Evolutionary conservation across 2,113 vertebrate genomes (phyloP), one percentile per base, ranked within the genome.

Genomic region (Sylvicapra grimmia): DNA sequence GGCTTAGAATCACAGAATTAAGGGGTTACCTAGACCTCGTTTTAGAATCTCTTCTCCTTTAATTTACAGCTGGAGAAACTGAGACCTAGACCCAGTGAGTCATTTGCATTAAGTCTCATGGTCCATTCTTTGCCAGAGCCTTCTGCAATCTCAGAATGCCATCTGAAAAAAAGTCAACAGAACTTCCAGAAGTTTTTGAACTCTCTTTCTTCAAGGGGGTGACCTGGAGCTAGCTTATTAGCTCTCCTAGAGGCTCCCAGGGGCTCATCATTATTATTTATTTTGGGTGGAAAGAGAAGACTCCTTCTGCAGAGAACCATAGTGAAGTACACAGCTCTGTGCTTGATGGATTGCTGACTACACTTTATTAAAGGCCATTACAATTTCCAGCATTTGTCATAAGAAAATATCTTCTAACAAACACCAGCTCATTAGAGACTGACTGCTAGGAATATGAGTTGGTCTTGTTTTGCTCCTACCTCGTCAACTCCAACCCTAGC

Each of bases 371-470:
- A 92, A 96, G 92, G 47, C 94, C 58, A 93, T 98, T 98, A 95
- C 94, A 96, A 96, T 97, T 80, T 96, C 68, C 85, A 98, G 94
- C 96, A 97, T 98, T 97, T 97, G 94, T 98, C 96, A 97, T 93
- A 94, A 54, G 97, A 97, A 97, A 97, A 80, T 79, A 87, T 33
- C 59, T 97, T 44, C 94, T 96, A 93, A 94, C 94, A 94, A 96
- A 90, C 72, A 87, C 85, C 94, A 56, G 95, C 47, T 96, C 97
- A 97, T 98, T 93, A 93, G 95, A 97, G 84, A 13, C 53, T 96
- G 89, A 86, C 53, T 95, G 40, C 58, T 97, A 23, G 90, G 96
- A 98, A 90, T 33, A 56, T 1, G 65, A 4, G 82, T 98, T 96
- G 96, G 49, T 96, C 84, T 96, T 97, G n/a, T 93, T 97, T 96